Evolutionary conservation across 2,888 invertebrate genomes (phyloP), one percentile per base, ranked within the genome.

Genomic region (Piscicola geometra): DNA sequence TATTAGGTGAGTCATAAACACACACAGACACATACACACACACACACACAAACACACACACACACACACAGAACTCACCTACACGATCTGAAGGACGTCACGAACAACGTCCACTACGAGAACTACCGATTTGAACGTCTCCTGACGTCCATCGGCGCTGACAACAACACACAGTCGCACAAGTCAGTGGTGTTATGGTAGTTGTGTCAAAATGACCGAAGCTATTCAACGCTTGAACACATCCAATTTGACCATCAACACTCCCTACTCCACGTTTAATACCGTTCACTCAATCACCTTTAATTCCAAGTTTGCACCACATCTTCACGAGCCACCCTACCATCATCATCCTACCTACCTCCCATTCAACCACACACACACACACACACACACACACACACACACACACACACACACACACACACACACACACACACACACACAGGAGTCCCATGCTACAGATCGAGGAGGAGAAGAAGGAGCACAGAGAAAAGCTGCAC

Each of bases 101-200:
- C 99, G 78, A 95, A 96, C 86, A 95, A 94, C 83, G 96, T 99
- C n/a, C 98, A 99, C 86, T 99, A 99, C 84, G 99, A 99, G 88
- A 99, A 99, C 87, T 99, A 93, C 87, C 90, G 98, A 80, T 73
- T 50, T 35, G 73, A 73, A n/a, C 47, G 56, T 3, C 73, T 73
- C 1, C 82, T 85, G 71, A 83, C 84, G 1, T 82, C 83, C 5
- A 80, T 82, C 28, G 81, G 82, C n/a, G 78, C 82, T 1, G 83
- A 68, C 9, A 69, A 60, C 74, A 70, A 56, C 25, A 50, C 15
- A n/a, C 69, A 41, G 15, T 5, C 41, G 9, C 50, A 67, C 64
- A 76, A 76, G 76, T 72, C 25, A 18, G 72, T 67, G 33, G 15
- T 68, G 18, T 33, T 35, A 18, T 69, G 25, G 1, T 28, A 1